Base-by-base conservation (phyloP, 1,140 invertebrate species). In the Aphelinus certus region DNA sequence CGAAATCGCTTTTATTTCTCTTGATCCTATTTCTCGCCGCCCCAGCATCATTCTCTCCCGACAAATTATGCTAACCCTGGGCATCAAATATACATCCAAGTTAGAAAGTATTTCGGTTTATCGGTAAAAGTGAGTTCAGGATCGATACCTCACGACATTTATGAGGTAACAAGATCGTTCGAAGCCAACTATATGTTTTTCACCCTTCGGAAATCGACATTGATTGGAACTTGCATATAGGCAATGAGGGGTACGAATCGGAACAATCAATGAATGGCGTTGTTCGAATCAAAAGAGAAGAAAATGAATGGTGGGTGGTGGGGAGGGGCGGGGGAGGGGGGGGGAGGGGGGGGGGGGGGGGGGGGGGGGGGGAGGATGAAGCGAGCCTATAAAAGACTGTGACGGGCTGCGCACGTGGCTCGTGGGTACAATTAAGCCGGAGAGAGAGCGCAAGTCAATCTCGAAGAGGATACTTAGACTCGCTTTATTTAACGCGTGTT, bases 401-500 rank as follows among this genome's bases (percentile, higher is more conserved):
- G 66, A 63, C 26, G 74, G 57, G 70, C 51, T 58, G 77, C 65
- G 76, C 71, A 62, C 65, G 56, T 61, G 26, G 71, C 82, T 74
- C 79, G 66, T 73, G 77, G 73, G 76, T 71, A 67, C 76, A 77
- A 80, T 80, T 79, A 80, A 80, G 73, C 63, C 48, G 45, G 43
- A n/a, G 56, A 26, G 26, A 26, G 26, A 73, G 63, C 73, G 53
- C 42, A 60, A 77, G 55, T 77, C 74, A 78, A 82, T 83, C 81
- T 64, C 46, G 63, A 60, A 43, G 74, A 57, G 66, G 73, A 56
- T 58, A 79, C 81, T 83, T 83, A 82, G 79, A 73, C 76, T 72
- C 75, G 82, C 83, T 86, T 86, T 86, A 87, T 87, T 86, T 87
- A 87, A 87, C 83, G 85, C 83, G 83, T 85, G 84, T 87, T 87